Base-by-base conservation (phyloP, 2,113 vertebrate genomes). In the Tragelaphus buxtoni region DNA sequence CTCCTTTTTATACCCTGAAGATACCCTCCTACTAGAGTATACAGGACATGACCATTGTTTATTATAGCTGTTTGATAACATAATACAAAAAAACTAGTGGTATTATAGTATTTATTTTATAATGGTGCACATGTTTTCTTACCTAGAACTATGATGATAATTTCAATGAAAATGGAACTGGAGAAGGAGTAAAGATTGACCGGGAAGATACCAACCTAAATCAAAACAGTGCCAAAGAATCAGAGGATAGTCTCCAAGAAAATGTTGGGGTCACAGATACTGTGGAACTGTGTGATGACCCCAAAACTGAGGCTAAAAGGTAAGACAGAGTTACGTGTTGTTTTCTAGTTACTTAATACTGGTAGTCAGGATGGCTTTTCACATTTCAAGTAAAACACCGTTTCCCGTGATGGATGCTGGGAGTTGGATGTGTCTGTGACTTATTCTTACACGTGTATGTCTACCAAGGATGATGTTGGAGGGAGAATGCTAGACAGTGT, bases 251-350 rank as follows among this genome's bases (percentile, higher is more conserved):
- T 20, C 60, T 60, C 5, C 81, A 94, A 55, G 98, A 98, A 86
- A 96, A 98, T 0, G 0, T 28, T 39, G 53, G 3, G 24, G 1
- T 92, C 55, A 16, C 88, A 39, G 96, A 98, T 60, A 72, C 80
- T 8, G 6, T n/a, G 1, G 3, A 93, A 12, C 90, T 94, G 49
- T 88, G 61, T 26, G 91, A 88, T 32, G 98, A 98, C 69, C 39
- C 88, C 63, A 97, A 93, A 97, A 86, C 7, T 45, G 98, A 98
- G 93, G 84, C 1, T 12, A 98, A 98, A 98, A 98, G 97, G 99
- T 99, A 96, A 96, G 95, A 83, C 72, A 32, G 0, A 61, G 61
- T 77, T 61, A 5, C 4, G 2, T 58, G 20, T 72, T 56, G 20
- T 79, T 81, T 90, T 28, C 28, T 82, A 4, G 18, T 60, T 60